A percentile compares a stretch with the other conserved stretches of the same genome.
Evolutionary conservation across 2,888 invertebrate genomes (phyloP).

Genomic region (Protodeltote pygarga): DNA sequence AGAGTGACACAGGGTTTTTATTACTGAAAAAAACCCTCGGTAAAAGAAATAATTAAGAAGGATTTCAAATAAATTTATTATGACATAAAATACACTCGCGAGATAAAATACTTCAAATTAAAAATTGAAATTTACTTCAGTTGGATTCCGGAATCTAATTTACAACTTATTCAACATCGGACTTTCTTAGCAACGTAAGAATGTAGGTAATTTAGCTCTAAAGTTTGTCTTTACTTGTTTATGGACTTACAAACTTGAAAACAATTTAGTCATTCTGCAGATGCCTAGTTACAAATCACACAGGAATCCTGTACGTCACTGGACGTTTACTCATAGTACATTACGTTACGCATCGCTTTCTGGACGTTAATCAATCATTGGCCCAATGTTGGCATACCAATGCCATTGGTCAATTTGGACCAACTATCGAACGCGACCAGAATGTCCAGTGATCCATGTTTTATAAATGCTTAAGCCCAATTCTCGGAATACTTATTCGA

Average conservation of each 20-base stretch:
- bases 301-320: slow-evolving; percentile 41
- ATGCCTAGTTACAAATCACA: slow-evolving; percentile 14
- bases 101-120: too few species aligned
- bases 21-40: too few species aligned
- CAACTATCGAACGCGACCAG: too few species aligned
- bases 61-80: too few species aligned
- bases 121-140: too few species aligned
- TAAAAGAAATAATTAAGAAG: too few species aligned
- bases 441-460: neutral
- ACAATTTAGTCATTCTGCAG: slow-evolving; percentile 3
- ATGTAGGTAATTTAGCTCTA: too few species aligned
- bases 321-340: slow-evolving; percentile 16
- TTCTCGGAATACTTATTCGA: slow-evolving; percentile 9
- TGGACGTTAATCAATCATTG: slow-evolving; percentile 5
- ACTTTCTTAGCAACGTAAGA: too few species aligned
- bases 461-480: neutral
- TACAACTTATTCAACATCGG: too few species aligned
- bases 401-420: neutral
- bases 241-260: slow-evolving; percentile 1
- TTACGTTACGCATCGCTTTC: slow-evolving; percentile 3
- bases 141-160: too few species aligned
- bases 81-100: too few species aligned
- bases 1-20: too few species aligned
- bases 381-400: slow-evolving; percentile 12
- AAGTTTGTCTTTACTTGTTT: slow-evolving; percentile 1